phyloP scores from a whole-genome alignment of 2,797 vertebrate genomes.

The Perdix hodgsoniae region DNA sequence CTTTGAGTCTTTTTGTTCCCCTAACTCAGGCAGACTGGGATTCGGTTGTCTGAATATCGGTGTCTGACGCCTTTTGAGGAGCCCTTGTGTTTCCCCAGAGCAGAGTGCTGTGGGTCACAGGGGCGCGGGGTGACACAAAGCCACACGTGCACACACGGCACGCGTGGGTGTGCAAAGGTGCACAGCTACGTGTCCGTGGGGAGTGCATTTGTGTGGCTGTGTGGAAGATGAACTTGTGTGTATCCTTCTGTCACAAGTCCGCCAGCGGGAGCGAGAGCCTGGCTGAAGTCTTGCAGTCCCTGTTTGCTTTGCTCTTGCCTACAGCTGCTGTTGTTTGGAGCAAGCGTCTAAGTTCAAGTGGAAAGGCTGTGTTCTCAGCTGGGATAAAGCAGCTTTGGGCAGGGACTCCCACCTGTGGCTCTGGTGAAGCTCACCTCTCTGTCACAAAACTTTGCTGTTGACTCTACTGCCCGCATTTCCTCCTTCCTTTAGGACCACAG shows the following conservation, averaged over 20 bases:
- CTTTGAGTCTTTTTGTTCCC: neutral
- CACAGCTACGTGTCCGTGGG: neutral
- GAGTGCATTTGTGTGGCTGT: neutral
- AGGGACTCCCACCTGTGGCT: neutral
- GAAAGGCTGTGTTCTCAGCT: neutral
- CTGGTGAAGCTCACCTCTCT: neutral
- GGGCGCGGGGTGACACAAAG: neutral
- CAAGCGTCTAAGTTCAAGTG: neutral
- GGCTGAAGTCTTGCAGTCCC: neutral
- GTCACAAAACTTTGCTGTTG: neutral
- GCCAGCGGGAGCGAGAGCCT: neutral
- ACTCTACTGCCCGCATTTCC: neutral
- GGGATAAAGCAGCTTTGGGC: neutral
- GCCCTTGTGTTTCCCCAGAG: neutral
- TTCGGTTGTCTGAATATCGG: rapidly evolving
- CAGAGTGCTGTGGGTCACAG: neutral
- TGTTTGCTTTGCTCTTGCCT: neutral
- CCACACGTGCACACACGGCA: rapidly evolving
- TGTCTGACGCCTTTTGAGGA: neutral
- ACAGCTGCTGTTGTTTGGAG: neutral
- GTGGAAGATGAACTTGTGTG: neutral
- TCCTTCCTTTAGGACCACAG: neutral
- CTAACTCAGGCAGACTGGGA: neutral
- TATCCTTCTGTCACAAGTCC: neutral
- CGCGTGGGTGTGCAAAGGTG: neutral